Evolutionary conservation across 2,888 invertebrate species (phyloP).

Genomic region (Drosophila fungiperda): DNA sequence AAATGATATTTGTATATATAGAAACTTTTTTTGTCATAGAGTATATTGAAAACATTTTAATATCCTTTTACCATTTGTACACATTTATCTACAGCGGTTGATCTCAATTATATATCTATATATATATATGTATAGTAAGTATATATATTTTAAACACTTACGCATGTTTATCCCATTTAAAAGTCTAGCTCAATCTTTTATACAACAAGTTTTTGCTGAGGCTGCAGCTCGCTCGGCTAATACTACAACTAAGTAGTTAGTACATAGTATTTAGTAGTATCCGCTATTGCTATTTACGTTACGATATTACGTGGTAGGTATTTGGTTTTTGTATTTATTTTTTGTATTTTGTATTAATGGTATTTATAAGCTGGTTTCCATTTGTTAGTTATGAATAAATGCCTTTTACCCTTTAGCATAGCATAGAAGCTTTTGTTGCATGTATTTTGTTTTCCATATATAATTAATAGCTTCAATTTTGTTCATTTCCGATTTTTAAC

Average conservation of each 20-base stretch:
- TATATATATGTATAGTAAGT: slow-evolving; percentile 43
- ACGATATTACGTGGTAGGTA: slow-evolving; percentile 72
- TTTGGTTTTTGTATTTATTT: slow-evolving; percentile 6
- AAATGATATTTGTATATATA: slow-evolving; percentile 39
- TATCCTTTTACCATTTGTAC: slow-evolving; percentile 60
- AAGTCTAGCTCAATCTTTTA: slow-evolving; percentile 80
- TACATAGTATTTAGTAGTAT: slow-evolving; percentile 32
- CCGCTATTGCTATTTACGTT: slow-evolving; percentile 75
- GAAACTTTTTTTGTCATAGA: slow-evolving; percentile 17
- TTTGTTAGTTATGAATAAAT: slow-evolving; percentile 68
- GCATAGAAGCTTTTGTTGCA: slow-evolving; percentile 60
- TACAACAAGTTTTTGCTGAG: slow-evolving; percentile 72
- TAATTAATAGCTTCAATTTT: slow-evolving; percentile 37
- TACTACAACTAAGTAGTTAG: slow-evolving; percentile 49
- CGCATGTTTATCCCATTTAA: slow-evolving; percentile 54
- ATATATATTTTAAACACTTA: slow-evolving; percentile 35
- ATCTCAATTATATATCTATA: slow-evolving; percentile 53
- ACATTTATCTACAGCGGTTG: slow-evolving; percentile 68
- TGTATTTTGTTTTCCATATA: slow-evolving; percentile 32
- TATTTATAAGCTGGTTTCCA: slow-evolving; percentile 77
- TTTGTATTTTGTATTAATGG: slow-evolving; percentile 38
- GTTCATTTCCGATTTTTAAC: slow-evolving; percentile 16
- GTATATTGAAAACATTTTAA: slow-evolving; percentile 40
- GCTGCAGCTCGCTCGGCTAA: slow-evolving; percentile 59
- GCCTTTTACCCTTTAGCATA: slow-evolving; percentile 83